Percentiles rank a stretch among this genome's conserved stretches.
Conservation (phyloP, 1,140 invertebrate genomes). For the Drosophila fuyamai region DNA sequence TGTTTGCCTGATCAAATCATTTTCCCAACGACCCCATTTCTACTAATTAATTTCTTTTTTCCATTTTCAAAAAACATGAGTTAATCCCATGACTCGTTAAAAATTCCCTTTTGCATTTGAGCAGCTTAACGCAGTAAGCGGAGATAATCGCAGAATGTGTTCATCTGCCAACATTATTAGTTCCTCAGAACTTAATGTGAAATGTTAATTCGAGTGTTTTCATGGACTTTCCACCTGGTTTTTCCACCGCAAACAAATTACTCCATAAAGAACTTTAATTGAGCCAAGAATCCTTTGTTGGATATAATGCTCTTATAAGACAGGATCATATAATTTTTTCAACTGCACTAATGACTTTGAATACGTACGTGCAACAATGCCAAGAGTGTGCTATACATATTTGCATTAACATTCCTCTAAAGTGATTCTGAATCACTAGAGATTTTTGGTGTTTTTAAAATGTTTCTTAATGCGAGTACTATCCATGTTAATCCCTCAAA, state of each 20-base stretch:
- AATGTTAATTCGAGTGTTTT: background rate
- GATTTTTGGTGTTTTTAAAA: background rate
- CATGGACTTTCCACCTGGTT: background rate
- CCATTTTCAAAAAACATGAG: background rate
- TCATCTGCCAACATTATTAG: constrained; percentile 18
- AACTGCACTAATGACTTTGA: too few relatives aligned
- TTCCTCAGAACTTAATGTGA: constrained; percentile 1
- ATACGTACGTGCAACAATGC: too few relatives aligned
- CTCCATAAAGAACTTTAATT: background rate
- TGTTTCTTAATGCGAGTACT: background rate
- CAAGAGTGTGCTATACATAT: too few relatives aligned
- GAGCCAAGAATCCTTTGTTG: background rate
- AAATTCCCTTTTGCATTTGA: background rate
- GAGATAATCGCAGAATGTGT: constrained; percentile 5
- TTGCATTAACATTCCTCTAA: too few relatives aligned
- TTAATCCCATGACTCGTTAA: background rate
- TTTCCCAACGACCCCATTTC: background rate
- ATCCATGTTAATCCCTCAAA: background rate
- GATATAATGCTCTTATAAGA: background rate
- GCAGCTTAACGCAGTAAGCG: background rate
- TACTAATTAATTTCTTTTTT: constrained; percentile 3
- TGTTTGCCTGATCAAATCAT: background rate
- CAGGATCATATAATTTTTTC: background rate
- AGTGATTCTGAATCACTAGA: too few relatives aligned
- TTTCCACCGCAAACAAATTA: background rate